A percentile compares a stretch with the other conserved stretches of the same genome.
Evolutionary conservation across 2,113 vertebrate species (phyloP).

Genomic region (Ciconia maguari): DNA sequence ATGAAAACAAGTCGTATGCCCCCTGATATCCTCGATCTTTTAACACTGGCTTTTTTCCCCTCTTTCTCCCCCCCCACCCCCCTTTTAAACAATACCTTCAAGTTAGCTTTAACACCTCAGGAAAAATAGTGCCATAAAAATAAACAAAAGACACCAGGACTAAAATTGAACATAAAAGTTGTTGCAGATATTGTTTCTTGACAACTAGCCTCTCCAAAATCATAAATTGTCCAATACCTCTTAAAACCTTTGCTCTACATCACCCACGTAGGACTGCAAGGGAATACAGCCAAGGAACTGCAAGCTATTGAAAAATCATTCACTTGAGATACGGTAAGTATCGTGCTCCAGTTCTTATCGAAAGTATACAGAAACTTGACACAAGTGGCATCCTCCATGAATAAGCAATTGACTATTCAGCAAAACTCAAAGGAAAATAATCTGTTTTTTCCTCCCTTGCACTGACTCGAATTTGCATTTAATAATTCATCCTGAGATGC

Average conservation of each 20-base stretch:
- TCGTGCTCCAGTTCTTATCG: slow-evolving; percentile 54
- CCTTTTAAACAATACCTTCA: slow-evolving; percentile 45
- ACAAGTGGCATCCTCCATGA: slow-evolving; percentile 53
- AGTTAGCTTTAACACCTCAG: slow-evolving; percentile 50
- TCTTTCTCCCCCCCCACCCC: background rate
- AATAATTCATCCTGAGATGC: slow-evolving; percentile 65
- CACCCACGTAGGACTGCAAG: slow-evolving; percentile 65
- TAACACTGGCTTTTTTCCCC: background rate
- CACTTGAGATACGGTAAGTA: slow-evolving; percentile 70
- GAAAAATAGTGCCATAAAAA: slow-evolving; percentile 69
- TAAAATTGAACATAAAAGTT: slow-evolving; percentile 73
- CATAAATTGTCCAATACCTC: slow-evolving; percentile 78
- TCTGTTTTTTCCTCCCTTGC: slow-evolving; percentile 43
- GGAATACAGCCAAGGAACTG: slow-evolving; percentile 72
- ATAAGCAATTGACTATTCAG: slow-evolving; percentile 70
- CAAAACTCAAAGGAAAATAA: slow-evolving; percentile 66
- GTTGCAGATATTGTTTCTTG: slow-evolving; percentile 78
- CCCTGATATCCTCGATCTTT: background rate
- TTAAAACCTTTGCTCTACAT: slow-evolving; percentile 79
- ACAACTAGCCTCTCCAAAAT: slow-evolving; percentile 74
- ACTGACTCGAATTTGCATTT: slow-evolving; percentile 69
- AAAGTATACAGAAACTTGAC: slow-evolving; percentile 69
- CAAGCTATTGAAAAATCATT: slow-evolving; percentile 83
- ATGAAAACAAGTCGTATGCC: slow-evolving; percentile 8
- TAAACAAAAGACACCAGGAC: slow-evolving; percentile 69